Evolutionary conservation across 2,888 invertebrate species (phyloP).

Genomic region (Marasmarcha lunaedactyla): DNA sequence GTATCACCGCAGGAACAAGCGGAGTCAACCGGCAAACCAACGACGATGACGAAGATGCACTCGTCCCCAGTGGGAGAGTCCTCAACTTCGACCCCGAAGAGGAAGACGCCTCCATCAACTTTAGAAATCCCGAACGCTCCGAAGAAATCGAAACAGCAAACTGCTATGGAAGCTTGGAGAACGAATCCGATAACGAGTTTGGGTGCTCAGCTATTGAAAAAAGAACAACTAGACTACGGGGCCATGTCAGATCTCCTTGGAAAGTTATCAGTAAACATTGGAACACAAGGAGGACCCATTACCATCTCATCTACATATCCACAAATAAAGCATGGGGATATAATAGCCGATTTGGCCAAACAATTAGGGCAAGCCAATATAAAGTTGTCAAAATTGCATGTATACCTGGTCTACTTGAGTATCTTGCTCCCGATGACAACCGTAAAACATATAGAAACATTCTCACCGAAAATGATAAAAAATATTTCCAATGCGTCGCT

Average conservation of each 20-base stretch:
- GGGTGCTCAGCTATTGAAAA: slow-evolving; percentile 16
- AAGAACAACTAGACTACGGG: slow-evolving; percentile 12
- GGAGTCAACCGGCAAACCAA: no score
- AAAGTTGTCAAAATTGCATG: slow-evolving; percentile 4
- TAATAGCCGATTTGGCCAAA: slow-evolving; percentile 3
- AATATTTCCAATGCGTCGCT: slow-evolving; percentile 4
- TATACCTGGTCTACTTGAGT: slow-evolving; percentile 4
- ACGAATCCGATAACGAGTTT: no score
- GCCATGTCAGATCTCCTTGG: slow-evolving; percentile 10
- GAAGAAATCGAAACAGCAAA: no score
- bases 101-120: no score
- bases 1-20: no score
- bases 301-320: slow-evolving; percentile 14
- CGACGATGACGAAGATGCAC: no score
- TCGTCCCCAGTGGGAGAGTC: no score
- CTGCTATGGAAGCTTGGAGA: no score
- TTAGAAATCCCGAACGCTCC: no score
- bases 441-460: slow-evolving; percentile 8
- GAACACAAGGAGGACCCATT: slow-evolving; percentile 10
- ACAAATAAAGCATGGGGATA: slow-evolving; percentile 4
- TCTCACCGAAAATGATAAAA: slow-evolving; percentile 8
- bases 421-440: slow-evolving; percentile 7
- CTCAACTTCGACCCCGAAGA: no score
- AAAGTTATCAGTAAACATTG: slow-evolving; percentile 13
- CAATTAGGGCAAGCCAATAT: slow-evolving; percentile 1